Conservation (phyloP, 30 jellyfish, hydroid and myxozoan species). For the Phacellophora camtschatica region DNA sequence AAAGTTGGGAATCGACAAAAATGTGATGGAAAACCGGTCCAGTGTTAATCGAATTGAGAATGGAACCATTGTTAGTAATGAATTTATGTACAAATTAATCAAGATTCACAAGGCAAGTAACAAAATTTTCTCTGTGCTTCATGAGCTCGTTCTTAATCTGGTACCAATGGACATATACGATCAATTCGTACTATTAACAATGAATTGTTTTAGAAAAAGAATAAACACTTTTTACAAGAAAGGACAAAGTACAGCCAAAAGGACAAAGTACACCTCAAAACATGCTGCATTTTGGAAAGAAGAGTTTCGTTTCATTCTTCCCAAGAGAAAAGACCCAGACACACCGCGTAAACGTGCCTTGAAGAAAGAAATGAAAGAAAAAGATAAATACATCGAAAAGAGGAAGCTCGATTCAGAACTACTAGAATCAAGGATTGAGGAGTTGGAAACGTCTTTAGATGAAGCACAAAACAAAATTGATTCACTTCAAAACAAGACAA, state of each 20-base stretch:
- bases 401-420: not conserved
- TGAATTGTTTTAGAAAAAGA: not conserved
- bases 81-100: not conserved
- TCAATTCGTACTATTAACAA: not conserved
- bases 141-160: not conserved
- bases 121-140: not conserved
- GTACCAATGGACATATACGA: conserved; percentile 7
- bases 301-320: not conserved
- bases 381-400: not conserved
- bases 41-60: not conserved
- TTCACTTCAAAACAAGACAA: not conserved
- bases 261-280: not conserved
- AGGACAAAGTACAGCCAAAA: not conserved
- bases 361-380: not conserved
- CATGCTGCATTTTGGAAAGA: not conserved
- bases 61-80: not conserved
- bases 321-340: not conserved
- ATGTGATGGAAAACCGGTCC: not conserved
- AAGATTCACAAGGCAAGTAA: not conserved
- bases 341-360: conserved; percentile 17
- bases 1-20: not conserved
- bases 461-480: not conserved
- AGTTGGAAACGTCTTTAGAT: not conserved
- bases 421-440: not conserved
- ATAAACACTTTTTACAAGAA: not conserved